Evolutionary conservation across 1,140 invertebrate genomes (phyloP).

Genomic region (Drosophila tsacasi): DNA sequence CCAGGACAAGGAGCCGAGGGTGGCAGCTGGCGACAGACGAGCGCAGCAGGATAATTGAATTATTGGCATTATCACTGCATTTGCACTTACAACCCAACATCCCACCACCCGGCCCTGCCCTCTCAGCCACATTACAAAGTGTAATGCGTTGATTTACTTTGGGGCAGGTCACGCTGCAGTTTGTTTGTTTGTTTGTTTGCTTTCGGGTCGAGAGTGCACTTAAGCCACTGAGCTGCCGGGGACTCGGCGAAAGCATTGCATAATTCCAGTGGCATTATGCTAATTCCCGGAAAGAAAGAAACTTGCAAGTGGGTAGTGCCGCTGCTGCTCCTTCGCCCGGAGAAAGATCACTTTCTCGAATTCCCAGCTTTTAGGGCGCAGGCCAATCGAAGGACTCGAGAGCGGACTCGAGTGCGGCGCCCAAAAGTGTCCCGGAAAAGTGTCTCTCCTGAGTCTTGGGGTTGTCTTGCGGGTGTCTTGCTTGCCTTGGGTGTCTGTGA

Average conservation of each 20-base stretch:
- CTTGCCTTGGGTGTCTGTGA: not conserved
- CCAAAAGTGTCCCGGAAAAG: conserved; percentile 61
- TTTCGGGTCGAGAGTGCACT: conserved; percentile 67
- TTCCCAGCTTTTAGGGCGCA: conserved; percentile 71
- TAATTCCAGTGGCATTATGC: conserved; percentile 81
- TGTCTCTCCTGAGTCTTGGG: conserved; percentile 20
- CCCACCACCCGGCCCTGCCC: not conserved
- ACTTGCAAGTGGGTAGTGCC: conserved; percentile 70
- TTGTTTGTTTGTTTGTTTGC: conserved; percentile 57
- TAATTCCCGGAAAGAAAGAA: conserved; percentile 63
- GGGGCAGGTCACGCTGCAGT: conserved; percentile 21
- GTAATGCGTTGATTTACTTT: conserved; percentile 78
- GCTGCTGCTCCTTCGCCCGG: conserved; percentile 34
- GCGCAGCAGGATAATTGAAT: conserved; percentile 71
- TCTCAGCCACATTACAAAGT: conserved; percentile 63
- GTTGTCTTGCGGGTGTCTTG: not conserved
- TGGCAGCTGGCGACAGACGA: conserved; percentile 17
- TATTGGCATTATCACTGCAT: conserved; percentile 73
- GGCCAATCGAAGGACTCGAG: conserved; percentile 75
- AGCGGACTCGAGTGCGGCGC: conserved; percentile 45
- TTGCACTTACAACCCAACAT: conserved; percentile 49
- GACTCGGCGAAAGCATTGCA: conserved; percentile 65
- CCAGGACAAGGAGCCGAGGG: conserved; percentile 11
- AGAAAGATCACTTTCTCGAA: conserved; percentile 64
- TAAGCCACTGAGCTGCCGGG: conserved; percentile 56